These are phyloP conservation scores for Microplitis deprimator DNA, from an alignment of 2,888 invertebrate genomes.

Conservation along the genomic window DNA sequence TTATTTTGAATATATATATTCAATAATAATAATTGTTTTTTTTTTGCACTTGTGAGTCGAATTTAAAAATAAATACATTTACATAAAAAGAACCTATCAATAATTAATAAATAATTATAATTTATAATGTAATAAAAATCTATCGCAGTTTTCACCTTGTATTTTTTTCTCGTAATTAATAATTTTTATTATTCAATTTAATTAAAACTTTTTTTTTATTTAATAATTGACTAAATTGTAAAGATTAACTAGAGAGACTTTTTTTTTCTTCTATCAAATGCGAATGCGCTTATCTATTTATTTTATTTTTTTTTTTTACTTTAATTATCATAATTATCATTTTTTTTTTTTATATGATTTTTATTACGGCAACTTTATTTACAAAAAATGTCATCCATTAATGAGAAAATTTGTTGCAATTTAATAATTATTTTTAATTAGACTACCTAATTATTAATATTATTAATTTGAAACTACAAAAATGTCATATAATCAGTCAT, in stretches of 20 bases:
- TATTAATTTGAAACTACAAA: constrained; percentile 57
- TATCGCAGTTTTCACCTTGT: neutral
- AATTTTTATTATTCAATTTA: constrained; percentile 18
- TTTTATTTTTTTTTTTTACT: constrained; percentile 30
- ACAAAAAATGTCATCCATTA: constrained; percentile 58
- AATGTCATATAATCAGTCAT: constrained; percentile 63
- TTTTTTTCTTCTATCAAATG: constrained; percentile 50
- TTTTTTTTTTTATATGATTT: constrained; percentile 51
- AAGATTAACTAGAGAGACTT: constrained; percentile 59
- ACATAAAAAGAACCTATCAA: neutral
- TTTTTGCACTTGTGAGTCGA: neutral
- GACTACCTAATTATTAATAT: constrained; percentile 56
- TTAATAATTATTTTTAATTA: constrained; percentile 54
- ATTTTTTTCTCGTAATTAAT: constrained; percentile 18
- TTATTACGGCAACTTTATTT: constrained; percentile 58
- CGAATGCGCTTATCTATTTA: constrained; percentile 44
- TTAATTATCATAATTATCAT: constrained; percentile 45
- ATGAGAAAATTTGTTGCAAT: constrained; percentile 45
- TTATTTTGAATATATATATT: neutral
- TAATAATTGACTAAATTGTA: constrained; percentile 67
- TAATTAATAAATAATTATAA: neutral
- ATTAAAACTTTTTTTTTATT: constrained; percentile 49
- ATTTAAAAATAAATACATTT: neutral
- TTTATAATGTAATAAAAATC: neutral
- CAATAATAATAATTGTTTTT: neutral